Percentiles rank a stretch among this genome's conserved stretches.
phyloP scores from a whole-genome alignment of 2,888 invertebrate species.

The Andrena haemorrhoa region DNA sequence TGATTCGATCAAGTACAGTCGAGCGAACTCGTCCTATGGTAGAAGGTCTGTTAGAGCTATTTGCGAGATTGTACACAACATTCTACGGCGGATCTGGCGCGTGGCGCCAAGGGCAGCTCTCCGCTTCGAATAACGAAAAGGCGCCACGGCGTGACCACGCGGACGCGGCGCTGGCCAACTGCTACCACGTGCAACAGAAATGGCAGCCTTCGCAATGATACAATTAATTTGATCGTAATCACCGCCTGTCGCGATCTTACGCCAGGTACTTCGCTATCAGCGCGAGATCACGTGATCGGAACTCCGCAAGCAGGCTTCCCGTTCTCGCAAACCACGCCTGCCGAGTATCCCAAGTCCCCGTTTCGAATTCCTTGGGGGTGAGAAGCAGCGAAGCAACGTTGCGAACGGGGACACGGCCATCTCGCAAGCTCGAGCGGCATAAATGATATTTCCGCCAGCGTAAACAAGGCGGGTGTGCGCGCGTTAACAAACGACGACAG shows the following conservation, averaged over 20 bases:
- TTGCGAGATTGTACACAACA: neutral
- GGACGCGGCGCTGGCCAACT: neutral
- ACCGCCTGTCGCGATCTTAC: conserved; percentile 1
- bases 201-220: conserved; percentile 5
- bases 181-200: conserved; percentile 10
- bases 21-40: too few species aligned
- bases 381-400: too few species aligned
- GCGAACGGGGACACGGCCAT: conserved; percentile 2
- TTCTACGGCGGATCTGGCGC: neutral
- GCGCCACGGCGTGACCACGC: neutral
- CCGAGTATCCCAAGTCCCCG: too few species aligned
- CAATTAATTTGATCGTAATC: conserved; percentile 45
- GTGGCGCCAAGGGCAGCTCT: neutral
- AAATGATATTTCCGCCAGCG: conserved; percentile 13
- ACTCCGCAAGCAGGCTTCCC: too few species aligned
- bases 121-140: neutral
- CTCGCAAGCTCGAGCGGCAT: conserved; percentile 12
- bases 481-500: conserved; percentile 15
- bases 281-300: neutral
- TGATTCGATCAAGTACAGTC: too few species aligned
- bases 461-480: conserved; percentile 21
- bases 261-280: neutral
- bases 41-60: too few species aligned
- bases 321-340: too few species aligned
- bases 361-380: too few species aligned